A percentile compares a stretch with the other conserved stretches of the same genome.
Evolutionary conservation across 1,140 invertebrate genomes (phyloP).

Genomic region (Heliconius congener): DNA sequence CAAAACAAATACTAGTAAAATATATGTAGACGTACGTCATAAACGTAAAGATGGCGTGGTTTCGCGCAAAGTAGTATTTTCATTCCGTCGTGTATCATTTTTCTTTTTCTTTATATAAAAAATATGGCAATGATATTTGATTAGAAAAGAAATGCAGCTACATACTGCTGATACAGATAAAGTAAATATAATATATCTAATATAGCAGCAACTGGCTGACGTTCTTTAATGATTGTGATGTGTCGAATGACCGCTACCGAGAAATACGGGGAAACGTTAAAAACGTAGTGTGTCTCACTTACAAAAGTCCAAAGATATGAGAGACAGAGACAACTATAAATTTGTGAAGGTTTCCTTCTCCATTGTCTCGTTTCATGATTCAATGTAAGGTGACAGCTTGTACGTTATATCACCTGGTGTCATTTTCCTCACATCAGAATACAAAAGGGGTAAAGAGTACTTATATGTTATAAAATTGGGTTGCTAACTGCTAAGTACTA

Average conservation of each 20-base stretch:
- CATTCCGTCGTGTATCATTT: too few species aligned
- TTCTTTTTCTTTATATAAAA: too few species aligned
- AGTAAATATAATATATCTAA: too few species aligned
- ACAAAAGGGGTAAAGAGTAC: constrained; percentile 3
- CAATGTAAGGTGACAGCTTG: constrained; percentile 13
- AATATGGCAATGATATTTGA: too few species aligned
- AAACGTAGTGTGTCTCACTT: background rate
- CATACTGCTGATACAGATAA: too few species aligned
- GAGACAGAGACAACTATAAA: background rate
- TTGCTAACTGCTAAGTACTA: background rate
- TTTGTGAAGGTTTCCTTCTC: background rate
- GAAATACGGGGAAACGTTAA: background rate
- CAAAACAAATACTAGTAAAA: too few species aligned
- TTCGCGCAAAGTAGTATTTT: too few species aligned
- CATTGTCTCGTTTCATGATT: constrained; percentile 11
- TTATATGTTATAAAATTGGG: background rate
- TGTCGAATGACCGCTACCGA: constrained; percentile 5
- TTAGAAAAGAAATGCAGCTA: too few species aligned
- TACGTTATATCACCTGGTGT: constrained; percentile 11
- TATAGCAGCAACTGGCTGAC: background rate
- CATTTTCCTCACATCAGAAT: constrained; percentile 2
- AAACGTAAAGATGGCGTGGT: too few species aligned
- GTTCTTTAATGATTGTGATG: constrained; percentile 2
- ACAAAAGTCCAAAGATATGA: background rate
- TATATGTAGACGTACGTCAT: too few species aligned